Evolutionary conservation across 2,797 vertebrate species (phyloP).

Genomic region (Poeciliopsis paucimaculata): DNA sequence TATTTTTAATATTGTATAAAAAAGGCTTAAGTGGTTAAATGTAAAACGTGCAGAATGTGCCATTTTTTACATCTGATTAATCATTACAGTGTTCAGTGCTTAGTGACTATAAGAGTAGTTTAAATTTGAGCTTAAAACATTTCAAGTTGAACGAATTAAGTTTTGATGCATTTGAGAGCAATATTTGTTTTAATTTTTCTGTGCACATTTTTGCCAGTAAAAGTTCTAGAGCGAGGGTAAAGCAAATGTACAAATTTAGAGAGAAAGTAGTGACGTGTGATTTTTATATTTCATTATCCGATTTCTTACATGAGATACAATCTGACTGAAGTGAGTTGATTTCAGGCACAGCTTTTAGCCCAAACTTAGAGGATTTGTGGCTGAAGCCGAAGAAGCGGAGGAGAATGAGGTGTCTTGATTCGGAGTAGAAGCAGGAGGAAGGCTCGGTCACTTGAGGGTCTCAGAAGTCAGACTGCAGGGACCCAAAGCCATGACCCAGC

Average conservation of each 20-base stretch:
- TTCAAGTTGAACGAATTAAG: too few relatives aligned
- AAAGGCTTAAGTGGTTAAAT: too few relatives aligned
- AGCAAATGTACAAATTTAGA: not conserved
- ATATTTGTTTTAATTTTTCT: not conserved
- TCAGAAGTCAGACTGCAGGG: slow-evolving; percentile 28
- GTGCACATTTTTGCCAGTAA: not conserved
- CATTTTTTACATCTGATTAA: too few relatives aligned
- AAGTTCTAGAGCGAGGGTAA: not conserved
- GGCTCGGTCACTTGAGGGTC: slow-evolving; percentile 47
- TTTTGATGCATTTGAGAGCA: not conserved
- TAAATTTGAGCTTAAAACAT: too few relatives aligned
- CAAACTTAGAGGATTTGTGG: slow-evolving; percentile 30
- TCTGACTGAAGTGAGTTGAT: not conserved
- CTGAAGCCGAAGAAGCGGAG: slow-evolving; percentile 42
- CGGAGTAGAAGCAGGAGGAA: slow-evolving; percentile 43
- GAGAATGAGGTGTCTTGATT: slow-evolving; percentile 59
- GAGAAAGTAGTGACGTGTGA: not conserved
- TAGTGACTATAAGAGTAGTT: too few relatives aligned
- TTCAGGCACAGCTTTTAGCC: slow-evolving; percentile 6
- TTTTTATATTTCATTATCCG: slow-evolving; percentile 7
- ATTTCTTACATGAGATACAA: slow-evolving; percentile 23
- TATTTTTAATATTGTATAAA: too few relatives aligned
- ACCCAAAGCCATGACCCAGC: slow-evolving; percentile 45
- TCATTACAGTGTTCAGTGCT: too few relatives aligned
- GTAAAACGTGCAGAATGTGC: too few relatives aligned